These are phyloP conservation scores for Myiothlypis chrysogaster DNA, from an alignment of 2,797 vertebrate genomes.

Conservation along the genomic window DNA sequence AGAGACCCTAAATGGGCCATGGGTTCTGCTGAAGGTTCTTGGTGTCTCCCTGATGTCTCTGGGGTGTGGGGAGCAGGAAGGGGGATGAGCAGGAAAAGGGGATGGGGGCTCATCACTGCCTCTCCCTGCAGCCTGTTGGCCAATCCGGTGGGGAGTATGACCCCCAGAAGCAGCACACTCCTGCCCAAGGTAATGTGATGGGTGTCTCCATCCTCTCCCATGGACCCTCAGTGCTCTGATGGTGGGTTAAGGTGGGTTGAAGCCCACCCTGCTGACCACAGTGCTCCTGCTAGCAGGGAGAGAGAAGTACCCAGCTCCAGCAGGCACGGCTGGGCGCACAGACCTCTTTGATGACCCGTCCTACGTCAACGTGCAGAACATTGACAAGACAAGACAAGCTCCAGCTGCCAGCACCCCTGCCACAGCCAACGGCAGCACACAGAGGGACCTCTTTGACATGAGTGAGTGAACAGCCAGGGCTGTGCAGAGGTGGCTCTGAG, in stretches of 20 bases:
- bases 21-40: not conserved
- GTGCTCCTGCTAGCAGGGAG: constrained; percentile 49
- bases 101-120: not conserved
- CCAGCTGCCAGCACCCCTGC: not conserved
- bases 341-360: constrained; percentile 94
- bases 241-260: fast-evolving
- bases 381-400: constrained; percentile 84
- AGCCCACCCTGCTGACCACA: not conserved
- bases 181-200: constrained; percentile 59
- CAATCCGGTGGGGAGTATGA: constrained; percentile 64
- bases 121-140: constrained; percentile 69
- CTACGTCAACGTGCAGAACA: constrained; percentile 89
- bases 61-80: not conserved
- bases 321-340: not conserved
- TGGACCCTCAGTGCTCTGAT: fast-evolving
- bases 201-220: fast-evolving
- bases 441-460: constrained; percentile 96
- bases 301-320: not conserved
- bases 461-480: constrained; percentile 76
- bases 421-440: constrained; percentile 76
- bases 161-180: constrained; percentile 61
- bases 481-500: too few relatives aligned
- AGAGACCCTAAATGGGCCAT: fast-evolving
- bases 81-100: not conserved
- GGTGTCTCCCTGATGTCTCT: fast-evolving